Evolutionary conservation across 2,888 invertebrate genomes (phyloP), one percentile per base, ranked within the genome.

Genomic region (Rhagophthalmus giganteus): DNA sequence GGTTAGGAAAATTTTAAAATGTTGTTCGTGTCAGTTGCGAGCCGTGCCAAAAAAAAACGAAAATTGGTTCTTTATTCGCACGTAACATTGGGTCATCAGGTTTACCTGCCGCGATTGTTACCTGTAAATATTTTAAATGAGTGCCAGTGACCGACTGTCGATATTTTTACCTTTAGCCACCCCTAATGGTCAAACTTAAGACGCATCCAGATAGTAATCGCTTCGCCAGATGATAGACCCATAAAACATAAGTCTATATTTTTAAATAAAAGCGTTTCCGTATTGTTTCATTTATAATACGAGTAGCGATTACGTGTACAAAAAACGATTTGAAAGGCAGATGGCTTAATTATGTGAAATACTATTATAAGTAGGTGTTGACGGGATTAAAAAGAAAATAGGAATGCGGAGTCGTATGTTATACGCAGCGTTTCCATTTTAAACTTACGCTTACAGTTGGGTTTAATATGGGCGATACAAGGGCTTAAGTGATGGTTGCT

Each of bases 401-500:
- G 14, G 16, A 30, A 39, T 16, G 30, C 31, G 28, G n/a, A 32
- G 15, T n/a, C 30, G 10, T 14, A 12, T 15, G 30, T 40, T 11
- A 9, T 25, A 33, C 25, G 27, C 15, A 33, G 42, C 33, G 27
- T 44, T 44, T 42, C 33, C 49, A 35, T 45, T 50, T 40, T 38
- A 39, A 26, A 33, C 20, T 38, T 27, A 39, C 34, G 34, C 14
- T 14, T 40, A 47, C 39, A 39, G 34, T 39, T 33, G 40, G 33
- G 45, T 51, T 51, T 40, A 39, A 45, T 40, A 45, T 39, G 30
- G 25, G 39, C 45, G 40, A 51, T 40, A 51, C 39, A 51, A 40
- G 53, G n/a, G 41, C 48, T 54, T 54, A 48, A 46, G 47, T 28
- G 48, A 47, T 46, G 26, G 52, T 46, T 53, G 34, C 34, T 47